Conservation (phyloP, 1,140 invertebrate genomes). For the Mylabris phalerata region DNA sequence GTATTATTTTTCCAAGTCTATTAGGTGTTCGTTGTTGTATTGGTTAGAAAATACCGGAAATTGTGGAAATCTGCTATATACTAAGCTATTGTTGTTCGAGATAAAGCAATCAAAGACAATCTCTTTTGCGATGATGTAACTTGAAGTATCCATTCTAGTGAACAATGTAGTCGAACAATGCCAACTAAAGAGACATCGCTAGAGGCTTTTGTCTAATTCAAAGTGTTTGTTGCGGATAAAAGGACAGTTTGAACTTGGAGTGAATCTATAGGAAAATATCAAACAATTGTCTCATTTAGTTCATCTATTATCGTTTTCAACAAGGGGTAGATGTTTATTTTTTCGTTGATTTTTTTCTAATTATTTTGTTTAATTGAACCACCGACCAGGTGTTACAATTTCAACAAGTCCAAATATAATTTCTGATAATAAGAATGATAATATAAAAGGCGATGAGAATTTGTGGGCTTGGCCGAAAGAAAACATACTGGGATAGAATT, state of each 20-base stretch:
- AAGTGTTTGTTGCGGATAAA: slow-evolving; percentile 36
- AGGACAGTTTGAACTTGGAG: slow-evolving; percentile 32
- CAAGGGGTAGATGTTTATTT: not conserved
- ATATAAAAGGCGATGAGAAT: not conserved
- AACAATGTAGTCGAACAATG: slow-evolving; percentile 37
- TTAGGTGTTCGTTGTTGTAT: too few relatives aligned
- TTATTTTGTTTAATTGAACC: slow-evolving; percentile 16
- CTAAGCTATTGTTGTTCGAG: slow-evolving; percentile 6
- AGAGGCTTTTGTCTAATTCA: slow-evolving; percentile 34
- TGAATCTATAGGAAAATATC: slow-evolving; percentile 27
- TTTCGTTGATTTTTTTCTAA: slow-evolving; percentile 10
- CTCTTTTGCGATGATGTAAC: slow-evolving; percentile 40
- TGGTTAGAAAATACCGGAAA: too few relatives aligned
- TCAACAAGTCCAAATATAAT: not conserved
- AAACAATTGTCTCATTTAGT: too few relatives aligned
- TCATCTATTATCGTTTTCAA: too few relatives aligned
- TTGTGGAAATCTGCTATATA: too few relatives aligned
- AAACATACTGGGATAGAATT: not conserved
- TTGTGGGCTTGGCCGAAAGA: too few relatives aligned
- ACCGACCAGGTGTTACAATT: slow-evolving; percentile 10
- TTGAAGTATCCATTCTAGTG: slow-evolving; percentile 40
- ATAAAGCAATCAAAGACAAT: slow-evolving; percentile 35
- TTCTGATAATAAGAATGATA: not conserved
- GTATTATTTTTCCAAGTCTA: too few relatives aligned
- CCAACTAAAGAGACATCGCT: slow-evolving; percentile 42